Base-by-base conservation (phyloP, 2,888 invertebrate species). In the Minunthozetes semirufus region DNA sequence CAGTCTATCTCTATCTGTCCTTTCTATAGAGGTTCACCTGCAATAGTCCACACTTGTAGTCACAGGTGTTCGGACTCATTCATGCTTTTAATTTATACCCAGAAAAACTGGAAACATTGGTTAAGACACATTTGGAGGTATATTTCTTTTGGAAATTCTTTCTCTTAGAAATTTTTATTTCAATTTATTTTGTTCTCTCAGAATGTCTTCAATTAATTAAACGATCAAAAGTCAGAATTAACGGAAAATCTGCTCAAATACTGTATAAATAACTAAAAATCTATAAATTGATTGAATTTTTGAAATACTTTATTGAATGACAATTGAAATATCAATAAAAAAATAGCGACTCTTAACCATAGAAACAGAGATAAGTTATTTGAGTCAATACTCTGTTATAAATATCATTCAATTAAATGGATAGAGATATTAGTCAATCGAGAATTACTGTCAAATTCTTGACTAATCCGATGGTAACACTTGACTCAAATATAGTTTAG, bases 11-110 rank as follows among this genome's bases (percentile, higher is more conserved):
- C n/a, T 63, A 29, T 63, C n/a, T 63, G 33, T 63, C 15, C 33
- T 8, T 25, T 25, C 33, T 63, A 63, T 63, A 33, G 63, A 33
- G 63, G 9, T 63, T 63, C 63, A 63, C 63, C 63, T 63, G 63
- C 63, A 59, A 13, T 42, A 59, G 59, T 59, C 29, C 15, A 22
- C 27, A 63, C 33, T 63, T 13, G 13, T 17, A 38, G 63, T 63
- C 63, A 63, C 63, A 63, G 63, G 63, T 63, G 63, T 27, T 63
- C 63, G n/a, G n/a, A 63, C n/a, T 63, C 63, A 63, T 2, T 63
- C 63, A 63, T 63, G 38, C 63, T n/a, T 63, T 63, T 17, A 63
- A 63, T 33, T 63, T 63, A 63, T 63, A 25, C 63, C 63, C 27
- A n/a, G 42, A 53, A 59, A 59, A 63, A 63, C 38, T 13, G 29